These are phyloP conservation scores for Amphipoea oculea DNA, from an alignment of 2,888 invertebrate genomes.

Conservation along the genomic window DNA sequence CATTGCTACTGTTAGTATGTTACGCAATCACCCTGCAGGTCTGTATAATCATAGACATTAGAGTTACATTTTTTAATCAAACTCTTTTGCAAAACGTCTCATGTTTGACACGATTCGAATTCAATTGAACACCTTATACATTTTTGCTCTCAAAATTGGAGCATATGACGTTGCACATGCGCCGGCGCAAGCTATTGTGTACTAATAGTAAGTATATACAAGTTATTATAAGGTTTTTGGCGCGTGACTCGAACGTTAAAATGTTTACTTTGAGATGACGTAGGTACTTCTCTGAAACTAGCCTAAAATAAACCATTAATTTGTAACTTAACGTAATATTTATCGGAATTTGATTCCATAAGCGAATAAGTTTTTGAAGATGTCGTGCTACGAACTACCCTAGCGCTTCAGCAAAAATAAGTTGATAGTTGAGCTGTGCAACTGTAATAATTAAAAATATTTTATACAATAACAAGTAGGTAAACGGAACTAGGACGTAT, in stretches of 20 bases:
- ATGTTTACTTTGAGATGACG: constrained; percentile 78
- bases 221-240: constrained; percentile 55
- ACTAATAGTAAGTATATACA: constrained; percentile 6
- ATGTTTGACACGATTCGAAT: background rate
- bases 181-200: constrained; percentile 16
- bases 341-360: background rate
- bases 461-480: background rate
- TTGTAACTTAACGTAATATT: background rate
- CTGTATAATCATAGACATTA: background rate
- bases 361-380: background rate
- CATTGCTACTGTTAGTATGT: background rate
- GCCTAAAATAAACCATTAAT: constrained; percentile 77
- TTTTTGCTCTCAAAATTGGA: constrained; percentile 11
- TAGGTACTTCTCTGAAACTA: constrained; percentile 75
- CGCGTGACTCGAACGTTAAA: constrained; percentile 76
- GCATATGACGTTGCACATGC: constrained; percentile 10
- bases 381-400: background rate
- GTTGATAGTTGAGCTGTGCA: background rate
- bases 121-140: background rate
- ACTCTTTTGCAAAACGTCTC: background rate
- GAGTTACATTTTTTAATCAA: background rate
- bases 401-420: background rate
- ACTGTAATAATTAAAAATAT: background rate
- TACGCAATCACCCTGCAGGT: background rate
- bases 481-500: background rate